These are phyloP conservation scores for Calypte anna DNA, from an alignment of 2,113 vertebrate species.

Conservation along the genomic window DNA sequence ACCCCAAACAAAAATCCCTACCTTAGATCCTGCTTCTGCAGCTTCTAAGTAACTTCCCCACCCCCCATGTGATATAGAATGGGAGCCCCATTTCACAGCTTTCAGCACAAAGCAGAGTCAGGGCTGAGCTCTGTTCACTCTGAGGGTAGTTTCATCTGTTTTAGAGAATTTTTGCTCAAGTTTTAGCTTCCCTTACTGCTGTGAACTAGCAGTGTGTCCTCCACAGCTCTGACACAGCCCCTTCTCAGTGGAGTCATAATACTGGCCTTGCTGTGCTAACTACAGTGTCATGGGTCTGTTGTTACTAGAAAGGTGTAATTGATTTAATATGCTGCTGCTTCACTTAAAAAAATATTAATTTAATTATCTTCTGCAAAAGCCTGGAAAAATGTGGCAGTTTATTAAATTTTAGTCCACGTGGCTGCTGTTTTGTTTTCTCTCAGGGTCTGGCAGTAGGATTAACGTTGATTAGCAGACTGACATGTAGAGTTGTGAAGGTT, in stretches of 20 bases:
- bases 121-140: not conserved
- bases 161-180: not conserved
- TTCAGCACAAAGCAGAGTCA: not conserved
- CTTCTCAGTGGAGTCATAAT: not conserved
- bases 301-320: not conserved
- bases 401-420: not conserved
- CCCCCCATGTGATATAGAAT: rapidly evolving
- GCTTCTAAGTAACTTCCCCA: not conserved
- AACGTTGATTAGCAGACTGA: not conserved
- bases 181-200: not conserved
- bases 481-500: not conserved
- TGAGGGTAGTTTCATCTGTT: not conserved
- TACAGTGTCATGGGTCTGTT: rapidly evolving
- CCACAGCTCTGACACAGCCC: not conserved
- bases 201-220: rapidly evolving
- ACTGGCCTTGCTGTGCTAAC: not conserved
- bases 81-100: rapidly evolving
- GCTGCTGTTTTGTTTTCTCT: not conserved
- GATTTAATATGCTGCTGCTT: too few species aligned
- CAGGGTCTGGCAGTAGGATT: not conserved
- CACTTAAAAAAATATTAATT: not conserved
- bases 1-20: rapidly evolving
- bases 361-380: not conserved
- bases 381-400: not conserved
- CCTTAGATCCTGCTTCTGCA: not conserved